Conservation (phyloP, 37 sponge, comb jelly and placozoan genomes). For the Halichondria panicea region DNA sequence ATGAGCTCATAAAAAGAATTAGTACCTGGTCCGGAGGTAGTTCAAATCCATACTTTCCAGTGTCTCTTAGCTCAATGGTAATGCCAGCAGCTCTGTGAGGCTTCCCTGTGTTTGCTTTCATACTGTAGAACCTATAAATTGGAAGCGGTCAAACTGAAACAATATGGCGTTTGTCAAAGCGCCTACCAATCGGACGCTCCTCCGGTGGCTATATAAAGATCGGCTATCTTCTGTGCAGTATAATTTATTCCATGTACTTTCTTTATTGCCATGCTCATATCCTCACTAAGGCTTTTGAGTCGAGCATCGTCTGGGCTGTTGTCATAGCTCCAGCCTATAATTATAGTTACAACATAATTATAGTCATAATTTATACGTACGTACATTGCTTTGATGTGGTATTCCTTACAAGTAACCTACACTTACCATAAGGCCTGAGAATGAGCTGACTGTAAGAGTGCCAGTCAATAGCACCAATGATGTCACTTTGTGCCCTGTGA, state of each 20-base stretch:
- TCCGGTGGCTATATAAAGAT: slow-evolving; percentile 55
- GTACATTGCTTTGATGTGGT: background rate
- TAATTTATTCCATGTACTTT: slow-evolving; percentile 31
- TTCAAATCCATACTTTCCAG: slow-evolving; percentile 61
- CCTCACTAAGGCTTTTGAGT: slow-evolving; percentile 40
- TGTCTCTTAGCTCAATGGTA: slow-evolving; percentile 75
- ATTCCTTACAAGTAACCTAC: background rate
- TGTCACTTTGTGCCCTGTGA: background rate
- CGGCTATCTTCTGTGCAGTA: slow-evolving; percentile 34
- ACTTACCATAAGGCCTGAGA: slow-evolving; percentile 24
- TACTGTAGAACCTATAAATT: slow-evolving; percentile 63
- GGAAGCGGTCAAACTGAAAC: too few species aligned
- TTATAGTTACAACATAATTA: background rate
- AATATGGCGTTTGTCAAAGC: too few species aligned
- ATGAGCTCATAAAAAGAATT: too few species aligned
- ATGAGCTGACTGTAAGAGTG: slow-evolving; percentile 29
- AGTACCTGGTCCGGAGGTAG: slow-evolving; percentile 53
- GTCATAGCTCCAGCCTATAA: slow-evolving; percentile 46
- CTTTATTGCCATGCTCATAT: background rate
- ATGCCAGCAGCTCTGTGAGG: slow-evolving; percentile 55
- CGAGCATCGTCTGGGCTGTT: slow-evolving; percentile 58
- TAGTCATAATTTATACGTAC: background rate
- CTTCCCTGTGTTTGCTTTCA: slow-evolving; percentile 30
- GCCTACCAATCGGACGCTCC: slow-evolving; percentile 70
- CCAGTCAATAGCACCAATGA: slow-evolving; percentile 36